These are phyloP conservation scores for Apotomis betuletana DNA, from an alignment of 2,888 invertebrate species.

Conservation along the genomic window DNA sequence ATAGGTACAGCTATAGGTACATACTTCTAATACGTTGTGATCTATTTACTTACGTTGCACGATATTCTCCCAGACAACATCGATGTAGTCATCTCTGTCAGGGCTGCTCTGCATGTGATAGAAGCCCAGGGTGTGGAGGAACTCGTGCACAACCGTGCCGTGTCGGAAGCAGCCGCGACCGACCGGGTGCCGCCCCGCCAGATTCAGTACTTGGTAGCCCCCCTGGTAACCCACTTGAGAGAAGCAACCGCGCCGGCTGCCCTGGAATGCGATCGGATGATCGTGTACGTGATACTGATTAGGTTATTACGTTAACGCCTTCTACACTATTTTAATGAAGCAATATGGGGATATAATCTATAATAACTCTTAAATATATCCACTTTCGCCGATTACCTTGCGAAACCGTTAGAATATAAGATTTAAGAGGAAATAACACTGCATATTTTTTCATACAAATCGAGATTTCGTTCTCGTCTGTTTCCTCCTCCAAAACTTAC, in stretches of 20 bases:
- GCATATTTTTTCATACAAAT: too few relatives aligned
- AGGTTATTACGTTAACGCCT: conserved; percentile 1
- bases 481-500: too few relatives aligned
- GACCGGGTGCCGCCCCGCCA: conserved; percentile 80
- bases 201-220: conserved; percentile 81
- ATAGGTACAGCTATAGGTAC: too few relatives aligned
- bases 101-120: conserved; percentile 92
- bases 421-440: too few relatives aligned
- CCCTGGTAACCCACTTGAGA: conserved; percentile 80
- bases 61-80: conserved; percentile 89
- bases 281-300: not conserved
- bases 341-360: not conserved
- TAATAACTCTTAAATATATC: not conserved
- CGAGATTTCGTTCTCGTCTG: too few relatives aligned
- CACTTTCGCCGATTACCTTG: too few relatives aligned
- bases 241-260: conserved; percentile 76
- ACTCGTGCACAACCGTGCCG: conserved; percentile 90
- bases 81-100: conserved; percentile 89
- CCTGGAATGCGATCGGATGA: conserved; percentile 53
- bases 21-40: too few relatives aligned
- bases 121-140: conserved; percentile 91
- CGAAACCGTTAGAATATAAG: too few relatives aligned
- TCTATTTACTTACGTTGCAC: conserved; percentile 74
- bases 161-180: conserved; percentile 84
- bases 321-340: not conserved